Evolutionary conservation across 2,113 vertebrate species (phyloP), one percentile per base, ranked within the genome.

Genomic region (Pelodiscus sinensis): DNA sequence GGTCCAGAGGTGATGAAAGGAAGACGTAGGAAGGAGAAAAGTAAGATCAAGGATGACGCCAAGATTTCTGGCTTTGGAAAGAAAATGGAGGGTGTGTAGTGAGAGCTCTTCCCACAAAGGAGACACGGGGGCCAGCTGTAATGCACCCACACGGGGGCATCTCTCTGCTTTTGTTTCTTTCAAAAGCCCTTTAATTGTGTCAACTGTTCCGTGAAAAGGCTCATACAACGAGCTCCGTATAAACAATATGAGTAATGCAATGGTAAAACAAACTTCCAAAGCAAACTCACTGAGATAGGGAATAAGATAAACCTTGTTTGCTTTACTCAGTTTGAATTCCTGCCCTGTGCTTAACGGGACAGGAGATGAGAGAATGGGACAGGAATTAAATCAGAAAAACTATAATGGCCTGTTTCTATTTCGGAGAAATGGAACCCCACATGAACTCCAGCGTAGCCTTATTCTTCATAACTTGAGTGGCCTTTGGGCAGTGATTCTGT

Each of bases 201-300:
- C 81, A 62, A 25, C 85, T 85, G 73, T n/a, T 79, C 55, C 11
- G 0, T 7, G 11, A 16, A 8, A 73, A 51, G 9, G 9, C 79
- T 92, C 57, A 54, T 3, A 2, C 38, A n/a, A 86, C 79, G 88
- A 55, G 44, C 81, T 65, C 9, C 50, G 71, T 56, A 77, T 29
- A 14, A 92, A 38, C 5, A 29, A 15, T 31, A 9, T 21, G 25
- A 44, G 89, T 22, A 54, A 54, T 54, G 51, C 50, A 0, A 0
- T 0, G 1, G 6, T 86, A 81, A 80, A 90, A 82, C 27, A 35
- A 81, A 35, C 22, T 21, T 15, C 13, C 77, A 80, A 68, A 87
- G 80, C 52, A 25, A 78, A 73, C 0, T 6, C 3, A 4, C 24
- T 6, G 85, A 0, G 11, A 13, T n/a, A 21, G 13, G 16, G 51